phyloP scores from a whole-genome alignment of 2,888 invertebrate genomes.

The Euclidia mi region DNA sequence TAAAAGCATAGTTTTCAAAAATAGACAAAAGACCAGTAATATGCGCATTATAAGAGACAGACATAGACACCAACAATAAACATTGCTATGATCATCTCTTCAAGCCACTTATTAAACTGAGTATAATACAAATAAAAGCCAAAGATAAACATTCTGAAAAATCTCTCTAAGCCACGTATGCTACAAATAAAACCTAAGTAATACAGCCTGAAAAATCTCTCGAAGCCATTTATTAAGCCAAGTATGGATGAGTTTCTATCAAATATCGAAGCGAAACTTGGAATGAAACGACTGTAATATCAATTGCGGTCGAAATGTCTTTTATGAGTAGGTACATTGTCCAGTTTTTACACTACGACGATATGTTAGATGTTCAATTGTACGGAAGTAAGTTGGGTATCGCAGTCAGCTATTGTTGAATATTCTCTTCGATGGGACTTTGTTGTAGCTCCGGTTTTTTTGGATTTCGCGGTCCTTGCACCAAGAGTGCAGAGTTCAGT shows the following conservation, averaged over 20 bases:
- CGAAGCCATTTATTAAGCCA: constrained; percentile 7
- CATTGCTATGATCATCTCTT: too few species aligned
- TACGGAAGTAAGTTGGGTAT: constrained; percentile 77
- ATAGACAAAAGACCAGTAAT: too few species aligned
- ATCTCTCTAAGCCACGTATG: too few species aligned
- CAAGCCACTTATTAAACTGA: too few species aligned
- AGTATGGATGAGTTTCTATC: too few species aligned
- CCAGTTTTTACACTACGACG: constrained; percentile 71
- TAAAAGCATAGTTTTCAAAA: too few species aligned
- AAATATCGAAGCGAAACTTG: constrained; percentile 33
- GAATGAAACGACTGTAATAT: constrained; percentile 47
- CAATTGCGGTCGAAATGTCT: constrained; percentile 59
- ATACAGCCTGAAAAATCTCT: background rate
- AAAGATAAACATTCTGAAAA: too few species aligned
- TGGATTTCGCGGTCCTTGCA: constrained; percentile 31
- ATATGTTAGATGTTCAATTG: constrained; percentile 82
- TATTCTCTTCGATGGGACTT: constrained; percentile 41
- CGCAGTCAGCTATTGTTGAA: constrained; percentile 59
- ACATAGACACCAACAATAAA: too few species aligned
- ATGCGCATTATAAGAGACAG: too few species aligned
- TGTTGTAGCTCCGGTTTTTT: constrained; percentile 44
- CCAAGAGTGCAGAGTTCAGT: background rate
- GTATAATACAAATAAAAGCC: too few species aligned
- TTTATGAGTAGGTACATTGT: constrained; percentile 67
- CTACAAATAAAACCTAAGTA: too few species aligned